Base-by-base conservation (phyloP, 2,113 vertebrate species). In the Hiodon alosoides region DNA sequence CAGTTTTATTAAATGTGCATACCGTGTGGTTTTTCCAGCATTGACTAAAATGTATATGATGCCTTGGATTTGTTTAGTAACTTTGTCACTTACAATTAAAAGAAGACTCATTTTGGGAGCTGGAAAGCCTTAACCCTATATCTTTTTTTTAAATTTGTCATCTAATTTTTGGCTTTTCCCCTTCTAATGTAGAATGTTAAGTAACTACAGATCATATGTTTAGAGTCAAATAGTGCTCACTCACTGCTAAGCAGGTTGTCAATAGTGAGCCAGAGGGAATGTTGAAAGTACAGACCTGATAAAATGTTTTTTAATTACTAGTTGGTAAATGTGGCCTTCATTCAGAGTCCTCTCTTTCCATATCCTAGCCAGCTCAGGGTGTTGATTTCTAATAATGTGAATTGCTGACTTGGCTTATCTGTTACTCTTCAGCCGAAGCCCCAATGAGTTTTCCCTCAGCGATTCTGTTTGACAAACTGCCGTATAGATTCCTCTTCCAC, bases 231-330 rank as follows among this genome's bases (percentile, higher is more conserved):
- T 90, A 89, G 89, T 90, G 91, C 89, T 93, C 91, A 88, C 81
- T 90, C 86, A 86, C 80, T 88, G 87, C 88, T 85, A 76, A 80
- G 77, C 84, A 84, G 84, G 86, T 86, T 82, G 88, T 96, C 95
- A 85, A 94, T 97, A 92, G 76, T 84, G 88, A 83, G 87, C 82
- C 85, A 85, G 90, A 89, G 91, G 89, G 83, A 87, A 85, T 85
- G 83, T 87, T 85, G 88, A 85, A 86, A 82, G 85, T 76, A 81
- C 81, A 73, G 86, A 80, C 81, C 87, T 95, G 94, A 94, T 95
- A 90, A 98, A 97, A 95, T 89, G 89, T 87, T 88, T 96, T 96
- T 97, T 97, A 98, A 97, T 97, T 96, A 99, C 94, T 90, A 94
- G 84, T 61, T 89, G 84, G 88, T 89, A 93, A 93, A 93, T 90